Evolutionary conservation across 2,797 vertebrate genomes (phyloP), one percentile per base, ranked within the genome.

Genomic region (Borostomias antarcticus): DNA sequence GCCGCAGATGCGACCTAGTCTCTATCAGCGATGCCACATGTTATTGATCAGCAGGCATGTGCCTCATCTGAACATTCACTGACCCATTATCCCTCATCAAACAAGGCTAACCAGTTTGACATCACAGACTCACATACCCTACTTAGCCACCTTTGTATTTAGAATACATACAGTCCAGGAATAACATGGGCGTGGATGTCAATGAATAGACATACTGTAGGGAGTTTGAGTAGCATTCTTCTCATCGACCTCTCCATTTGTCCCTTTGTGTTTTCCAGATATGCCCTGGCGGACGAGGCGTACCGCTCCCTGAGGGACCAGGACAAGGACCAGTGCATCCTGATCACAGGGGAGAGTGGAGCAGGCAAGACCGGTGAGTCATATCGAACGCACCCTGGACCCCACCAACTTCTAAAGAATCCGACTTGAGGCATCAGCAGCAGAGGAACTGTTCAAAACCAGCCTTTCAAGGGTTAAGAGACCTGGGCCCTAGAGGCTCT

Each of bases 301-400:
- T 99, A 99, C 82, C 90, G 97, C 73, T 99, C 98, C 15, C 88
- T 99, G 73, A 91, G 96, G 73, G 96, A 99, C 91, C 98, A 99
- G 87, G 97, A 98, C 86, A 98, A 98, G 88, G 97, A 99, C 88
- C 98, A 99, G 52, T 99, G 98, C 68, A 99, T 99, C 80, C 95
- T 99, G 70, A 99, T 99, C 78, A 99, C 98, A 25, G 98, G 98
- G 69, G 98, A 99, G 83, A 99, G 98, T 1, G 98, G 98, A 69
- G 96, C 97, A 69, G 98, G 98, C 70, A 99, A 99, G 92, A 99
- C 98, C 35, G 98, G 98, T 98, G 86, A 89, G 82, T 45, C 40
- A n/a, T 5, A 25, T 15, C 43, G 23, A 30, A 62, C 59, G 21
- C 57, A 59, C 10, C 21, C 15, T 23, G 35, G 30, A 17, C 19